Base-by-base conservation (phyloP, 2,797 vertebrate species). In the Gymnocypris eckloni region DNA sequence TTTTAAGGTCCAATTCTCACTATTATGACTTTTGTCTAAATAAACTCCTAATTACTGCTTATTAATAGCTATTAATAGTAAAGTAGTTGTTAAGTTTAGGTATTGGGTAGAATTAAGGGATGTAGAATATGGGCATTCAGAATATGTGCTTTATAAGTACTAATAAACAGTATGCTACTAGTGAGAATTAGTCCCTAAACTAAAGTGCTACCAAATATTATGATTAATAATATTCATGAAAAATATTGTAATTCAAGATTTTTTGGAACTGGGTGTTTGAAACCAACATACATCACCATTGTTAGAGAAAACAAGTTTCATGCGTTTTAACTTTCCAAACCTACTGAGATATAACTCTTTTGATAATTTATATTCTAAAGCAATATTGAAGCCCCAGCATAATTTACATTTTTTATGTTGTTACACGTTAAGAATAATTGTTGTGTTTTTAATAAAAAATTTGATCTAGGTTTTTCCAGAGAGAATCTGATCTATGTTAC, bases 401-500 rank as follows among this genome's bases (percentile, higher is more conserved):
- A 41, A 41, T 41, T 41, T 8, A 8, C 2, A 10, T 43, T 43
- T 2, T 9, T 43, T 18, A 18, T 50, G 33, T 50, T 5, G 41
- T 52, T 66, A 77, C 45, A 67, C 5, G 8, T 64, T 54, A 18
- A 67, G 50, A 54, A 48, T n/a, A 11, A 82, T 61, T 83, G 15
- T 41, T 43, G 41, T 80, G 50, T 50, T 82, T 84, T 79, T 54
- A 79, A 28, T 82, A 82, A 16, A 67, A 82, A 45, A 48, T 45
- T 1, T 5, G 18, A 76, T 70, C 33, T 80, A n/a, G 6, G 20
- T 87, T 83, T 85, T 59, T 33, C 11, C 48, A 79, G 81, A 83
- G 83, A 81, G 66, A 59, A 43, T 52, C 59, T 87, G 88, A 91
- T 92, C 87, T 88, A 90, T 89, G 69, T 64, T 69, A 82, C 82